Evolutionary conservation across 2,888 invertebrate genomes (phyloP).

Genomic region (Clanis bilineata): DNA sequence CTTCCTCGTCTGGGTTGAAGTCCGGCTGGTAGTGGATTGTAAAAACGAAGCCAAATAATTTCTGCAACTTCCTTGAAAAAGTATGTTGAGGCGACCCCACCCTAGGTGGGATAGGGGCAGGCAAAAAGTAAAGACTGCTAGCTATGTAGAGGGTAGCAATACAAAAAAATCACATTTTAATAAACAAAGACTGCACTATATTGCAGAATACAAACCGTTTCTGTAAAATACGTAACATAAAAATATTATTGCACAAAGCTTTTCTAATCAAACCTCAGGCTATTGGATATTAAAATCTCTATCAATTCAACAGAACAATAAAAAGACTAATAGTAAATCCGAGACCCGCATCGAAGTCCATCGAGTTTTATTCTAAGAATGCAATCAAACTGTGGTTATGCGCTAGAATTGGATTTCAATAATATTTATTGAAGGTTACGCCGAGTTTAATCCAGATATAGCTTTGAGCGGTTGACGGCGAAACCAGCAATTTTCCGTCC

Average conservation of each 20-base stretch:
- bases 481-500: constrained; percentile 26
- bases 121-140: too few relatives aligned
- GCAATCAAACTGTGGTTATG: constrained; percentile 35
- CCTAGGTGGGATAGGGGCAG: too few relatives aligned
- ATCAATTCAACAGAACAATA: not conserved
- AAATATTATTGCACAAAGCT: not conserved
- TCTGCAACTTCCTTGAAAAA: too few relatives aligned
- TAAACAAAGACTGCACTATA: too few relatives aligned
- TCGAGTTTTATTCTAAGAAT: constrained; percentile 26
- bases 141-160: too few relatives aligned
- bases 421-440: constrained; percentile 28
- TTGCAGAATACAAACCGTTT: too few relatives aligned
- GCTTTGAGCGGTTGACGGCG: constrained; percentile 21
- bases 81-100: too few relatives aligned
- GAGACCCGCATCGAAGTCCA: constrained; percentile 19
- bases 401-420: constrained; percentile 39
- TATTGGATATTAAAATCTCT: not conserved
- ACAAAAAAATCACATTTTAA: too few relatives aligned
- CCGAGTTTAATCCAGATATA: constrained; percentile 24
- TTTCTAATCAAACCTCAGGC: not conserved
- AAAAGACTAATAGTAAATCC: constrained; percentile 8
- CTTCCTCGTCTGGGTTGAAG: too few relatives aligned
- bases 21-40: too few relatives aligned
- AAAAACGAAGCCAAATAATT: too few relatives aligned
- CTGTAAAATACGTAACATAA: too few relatives aligned